These are phyloP conservation scores for Caenorhabditis inopinata DNA, from an alignment of 1,140 invertebrate genomes.

Conservation along the genomic window DNA sequence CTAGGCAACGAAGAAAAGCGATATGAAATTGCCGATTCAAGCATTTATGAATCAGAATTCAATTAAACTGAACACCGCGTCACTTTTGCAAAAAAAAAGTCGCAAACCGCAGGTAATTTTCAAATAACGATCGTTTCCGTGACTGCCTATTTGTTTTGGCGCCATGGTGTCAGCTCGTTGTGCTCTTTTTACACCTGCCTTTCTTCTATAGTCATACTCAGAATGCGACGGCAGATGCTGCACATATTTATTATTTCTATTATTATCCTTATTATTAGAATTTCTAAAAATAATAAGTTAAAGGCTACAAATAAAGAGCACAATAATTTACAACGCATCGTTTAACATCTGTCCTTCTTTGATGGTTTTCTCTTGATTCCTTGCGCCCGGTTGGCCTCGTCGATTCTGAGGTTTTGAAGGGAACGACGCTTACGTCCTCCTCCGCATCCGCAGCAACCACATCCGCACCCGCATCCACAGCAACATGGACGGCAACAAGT, in stretches of 20 bases:
- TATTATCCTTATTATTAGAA: neutral
- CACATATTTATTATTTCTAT: constrained; percentile 1
- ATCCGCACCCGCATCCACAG: constrained; percentile 31
- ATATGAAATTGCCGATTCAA: too few relatives aligned
- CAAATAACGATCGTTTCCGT: neutral
- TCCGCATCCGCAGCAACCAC: constrained; percentile 40
- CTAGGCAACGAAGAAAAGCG: too few relatives aligned
- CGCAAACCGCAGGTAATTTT: too few relatives aligned
- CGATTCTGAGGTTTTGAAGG: constrained; percentile 38
- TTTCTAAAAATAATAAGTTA: neutral
- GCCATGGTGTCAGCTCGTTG: neutral
- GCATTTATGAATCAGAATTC: too few relatives aligned
- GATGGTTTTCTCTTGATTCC: constrained; percentile 19
- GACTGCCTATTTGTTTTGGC: neutral
- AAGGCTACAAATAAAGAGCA: neutral
- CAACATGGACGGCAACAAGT: constrained; percentile 36
- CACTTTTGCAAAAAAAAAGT: neutral
- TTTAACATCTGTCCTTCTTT: neutral
- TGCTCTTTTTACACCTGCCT: neutral
- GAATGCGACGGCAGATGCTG: neutral
- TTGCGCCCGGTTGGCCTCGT: neutral
- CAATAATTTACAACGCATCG: neutral
- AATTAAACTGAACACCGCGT: too few relatives aligned
- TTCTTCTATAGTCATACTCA: neutral
- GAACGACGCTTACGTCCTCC: constrained; percentile 40